These are phyloP conservation scores for Pogonomyrmex californicus DNA, from an alignment of 1,140 invertebrate species.

Conservation along the genomic window DNA sequence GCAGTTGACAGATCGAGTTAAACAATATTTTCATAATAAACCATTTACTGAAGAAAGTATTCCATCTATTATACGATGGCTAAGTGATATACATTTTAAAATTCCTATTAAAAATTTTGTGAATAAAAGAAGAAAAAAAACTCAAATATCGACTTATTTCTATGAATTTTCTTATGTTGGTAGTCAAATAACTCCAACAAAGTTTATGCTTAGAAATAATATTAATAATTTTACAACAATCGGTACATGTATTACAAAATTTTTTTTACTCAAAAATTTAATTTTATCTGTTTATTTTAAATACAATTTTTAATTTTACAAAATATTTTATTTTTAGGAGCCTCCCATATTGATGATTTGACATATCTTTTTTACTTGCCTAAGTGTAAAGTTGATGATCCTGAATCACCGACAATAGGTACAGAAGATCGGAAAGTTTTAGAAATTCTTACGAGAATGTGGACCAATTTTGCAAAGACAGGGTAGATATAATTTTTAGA, in stretches of 20 bases:
- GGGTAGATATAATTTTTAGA: conserved; percentile 41
- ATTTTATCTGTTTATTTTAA: conserved; percentile 11
- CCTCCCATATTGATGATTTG: conserved; percentile 59
- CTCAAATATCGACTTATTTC: conserved; percentile 30
- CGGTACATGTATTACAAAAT: neutral
- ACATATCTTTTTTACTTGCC: conserved; percentile 37
- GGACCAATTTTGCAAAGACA: conserved; percentile 63
- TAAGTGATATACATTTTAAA: conserved; percentile 28
- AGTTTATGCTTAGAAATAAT: neutral
- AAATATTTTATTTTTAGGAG: conserved; percentile 47
- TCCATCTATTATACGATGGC: conserved; percentile 23
- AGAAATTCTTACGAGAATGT: conserved; percentile 60
- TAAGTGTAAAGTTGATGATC: conserved; percentile 2
- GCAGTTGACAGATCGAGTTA: conserved; percentile 20
- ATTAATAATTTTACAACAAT: neutral
- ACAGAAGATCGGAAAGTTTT: conserved; percentile 30
- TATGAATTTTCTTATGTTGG: conserved; percentile 63
- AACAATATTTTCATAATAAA: conserved; percentile 52
- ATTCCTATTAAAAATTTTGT: conserved; percentile 14
- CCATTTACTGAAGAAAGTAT: conserved; percentile 25
- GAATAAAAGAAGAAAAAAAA: conserved; percentile 30
- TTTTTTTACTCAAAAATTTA: neutral
- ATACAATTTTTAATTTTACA: neutral
- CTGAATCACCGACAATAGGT: conserved; percentile 14
- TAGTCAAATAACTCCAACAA: conserved; percentile 21